phyloP scores from a whole-genome alignment of 1,140 invertebrate species.

The Leptestheria dahalacensis region DNA sequence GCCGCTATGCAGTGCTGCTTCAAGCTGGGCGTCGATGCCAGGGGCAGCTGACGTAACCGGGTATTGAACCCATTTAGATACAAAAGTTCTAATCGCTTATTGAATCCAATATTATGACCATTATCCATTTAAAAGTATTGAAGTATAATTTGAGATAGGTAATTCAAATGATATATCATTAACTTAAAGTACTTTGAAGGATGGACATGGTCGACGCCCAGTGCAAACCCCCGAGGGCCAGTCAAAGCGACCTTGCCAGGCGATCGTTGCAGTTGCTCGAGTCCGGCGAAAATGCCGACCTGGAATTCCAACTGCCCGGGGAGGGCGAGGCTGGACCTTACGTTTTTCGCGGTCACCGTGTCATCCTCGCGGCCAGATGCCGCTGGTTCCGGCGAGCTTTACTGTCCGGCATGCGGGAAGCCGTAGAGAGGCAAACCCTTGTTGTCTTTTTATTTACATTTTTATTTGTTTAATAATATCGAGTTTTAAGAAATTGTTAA shows the following conservation, averaged over 20 bases:
- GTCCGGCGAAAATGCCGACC: neutral
- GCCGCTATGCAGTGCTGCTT: constrained; percentile 8
- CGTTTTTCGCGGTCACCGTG: constrained; percentile 39
- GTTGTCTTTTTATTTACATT: constrained; percentile 3
- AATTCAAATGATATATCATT: neutral
- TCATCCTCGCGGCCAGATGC: constrained; percentile 47
- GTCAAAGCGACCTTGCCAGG: neutral
- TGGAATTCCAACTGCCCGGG: constrained; percentile 4
- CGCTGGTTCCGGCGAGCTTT: constrained; percentile 52
- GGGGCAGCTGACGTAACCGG: too few relatives aligned
- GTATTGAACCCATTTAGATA: neutral
- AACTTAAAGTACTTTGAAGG: neutral
- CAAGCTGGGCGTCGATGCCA: neutral
- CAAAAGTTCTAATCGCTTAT: too few relatives aligned
- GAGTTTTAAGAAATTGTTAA: constrained; percentile 5
- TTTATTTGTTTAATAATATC: constrained; percentile 14
- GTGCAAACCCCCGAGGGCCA: constrained; percentile 23
- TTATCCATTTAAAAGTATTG: too few relatives aligned
- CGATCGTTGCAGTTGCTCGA: neutral
- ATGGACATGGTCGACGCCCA: constrained; percentile 19
- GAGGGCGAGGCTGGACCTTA: constrained; percentile 19
- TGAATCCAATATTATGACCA: too few relatives aligned
- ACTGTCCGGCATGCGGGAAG: constrained; percentile 52
- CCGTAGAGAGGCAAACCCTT: constrained; percentile 41
- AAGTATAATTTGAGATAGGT: too few relatives aligned